Conservation (phyloP, 1,140 invertebrate species). For the Aphaenogaster ashmeadi region DNA sequence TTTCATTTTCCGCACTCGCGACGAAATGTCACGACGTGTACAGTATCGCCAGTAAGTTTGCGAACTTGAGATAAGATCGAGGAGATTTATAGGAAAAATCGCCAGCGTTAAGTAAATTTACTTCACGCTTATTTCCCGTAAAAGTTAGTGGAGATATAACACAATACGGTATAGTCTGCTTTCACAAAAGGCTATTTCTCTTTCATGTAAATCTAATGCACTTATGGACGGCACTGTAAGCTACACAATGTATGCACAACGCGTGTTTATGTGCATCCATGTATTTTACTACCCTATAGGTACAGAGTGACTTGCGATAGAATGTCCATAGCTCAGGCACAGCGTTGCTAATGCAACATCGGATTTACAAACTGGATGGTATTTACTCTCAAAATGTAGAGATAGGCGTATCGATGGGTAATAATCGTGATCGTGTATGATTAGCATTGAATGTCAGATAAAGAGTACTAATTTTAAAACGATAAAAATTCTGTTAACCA, state of each 20-base stretch:
- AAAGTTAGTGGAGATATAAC: neutral
- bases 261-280: conserved; percentile 16
- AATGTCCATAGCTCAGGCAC: conserved; percentile 5
- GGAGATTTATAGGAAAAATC: conserved; percentile 22
- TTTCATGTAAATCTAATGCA: neutral
- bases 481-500: neutral
- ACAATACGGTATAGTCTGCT: neutral
- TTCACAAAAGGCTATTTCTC: conserved; percentile 1
- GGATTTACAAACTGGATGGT: conserved; percentile 29
- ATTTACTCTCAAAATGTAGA: conserved; percentile 34
- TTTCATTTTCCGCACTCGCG: conserved; percentile 36
- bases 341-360: neutral
- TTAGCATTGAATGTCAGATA: conserved; percentile 1
- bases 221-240: neutral
- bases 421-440: neutral
- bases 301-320: conserved; percentile 9
- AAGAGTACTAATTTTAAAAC: neutral
- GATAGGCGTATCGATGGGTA: neutral
- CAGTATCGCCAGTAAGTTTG: neutral
- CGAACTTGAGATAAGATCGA: neutral
- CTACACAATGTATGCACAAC: conserved; percentile 15
- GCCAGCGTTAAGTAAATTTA: neutral
- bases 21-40: conserved; percentile 41
- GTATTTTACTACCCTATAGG: conserved; percentile 10
- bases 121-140: neutral